These are phyloP conservation scores for Botia kubotai DNA, from an alignment of 2,797 vertebrate genomes.

Conservation along the genomic window DNA sequence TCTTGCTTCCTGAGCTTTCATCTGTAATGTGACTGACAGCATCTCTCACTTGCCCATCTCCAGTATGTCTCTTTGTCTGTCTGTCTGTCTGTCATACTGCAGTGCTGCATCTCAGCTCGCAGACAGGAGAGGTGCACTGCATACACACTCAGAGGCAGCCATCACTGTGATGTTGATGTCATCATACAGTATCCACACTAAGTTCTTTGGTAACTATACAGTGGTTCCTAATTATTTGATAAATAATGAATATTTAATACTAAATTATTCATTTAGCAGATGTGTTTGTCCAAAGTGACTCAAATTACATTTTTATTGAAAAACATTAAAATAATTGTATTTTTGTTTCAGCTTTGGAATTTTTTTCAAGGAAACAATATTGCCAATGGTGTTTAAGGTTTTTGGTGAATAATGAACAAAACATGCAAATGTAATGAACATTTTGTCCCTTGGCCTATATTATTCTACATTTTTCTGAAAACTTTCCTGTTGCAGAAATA, in stretches of 20 bases:
- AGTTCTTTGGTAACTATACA: not conserved
- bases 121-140: not conserved
- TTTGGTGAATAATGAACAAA: too few species aligned
- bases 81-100: conserved; percentile 22
- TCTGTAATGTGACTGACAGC: not conserved
- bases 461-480: too few species aligned
- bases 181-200: not conserved
- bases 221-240: not conserved
- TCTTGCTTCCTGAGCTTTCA: conserved; percentile 17
- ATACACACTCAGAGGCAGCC: not conserved
- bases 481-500: too few species aligned
- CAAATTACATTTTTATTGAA: too few species aligned
- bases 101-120: not conserved
- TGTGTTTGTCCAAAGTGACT: not conserved
- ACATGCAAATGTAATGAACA: too few species aligned
- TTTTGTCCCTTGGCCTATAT: too few species aligned
- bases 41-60: not conserved
- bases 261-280: not conserved
- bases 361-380: too few species aligned
- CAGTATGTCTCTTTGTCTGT: conserved; percentile 2
- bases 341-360: too few species aligned
- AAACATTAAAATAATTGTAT: too few species aligned
- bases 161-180: conserved; percentile 7
- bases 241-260: not conserved
- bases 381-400: too few species aligned